These are phyloP conservation scores for Hycleus phaleratus DNA, from an alignment of 1,140 invertebrate genomes.

Conservation along the genomic window DNA sequence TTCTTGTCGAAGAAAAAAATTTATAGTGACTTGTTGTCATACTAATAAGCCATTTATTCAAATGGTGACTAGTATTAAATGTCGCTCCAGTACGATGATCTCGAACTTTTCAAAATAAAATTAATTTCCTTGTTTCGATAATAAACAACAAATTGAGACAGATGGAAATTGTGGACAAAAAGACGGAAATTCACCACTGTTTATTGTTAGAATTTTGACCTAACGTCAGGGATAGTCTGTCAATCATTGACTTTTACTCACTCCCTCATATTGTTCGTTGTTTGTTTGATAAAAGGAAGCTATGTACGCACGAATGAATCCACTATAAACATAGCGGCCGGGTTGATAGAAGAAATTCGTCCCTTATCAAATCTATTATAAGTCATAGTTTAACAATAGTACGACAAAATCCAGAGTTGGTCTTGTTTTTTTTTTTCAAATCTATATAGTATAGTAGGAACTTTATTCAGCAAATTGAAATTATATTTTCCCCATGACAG, in stretches of 20 bases:
- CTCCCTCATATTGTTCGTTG: slow-evolving; percentile 13
- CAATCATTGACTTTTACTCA: slow-evolving; percentile 10
- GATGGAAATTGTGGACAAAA: not conserved
- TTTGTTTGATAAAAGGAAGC: slow-evolving; percentile 11
- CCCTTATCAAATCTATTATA: no score
- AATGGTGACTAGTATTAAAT: no score
- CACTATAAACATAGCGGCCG: not conserved
- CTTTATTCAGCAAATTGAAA: slow-evolving; percentile 19
- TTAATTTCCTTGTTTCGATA: no score
- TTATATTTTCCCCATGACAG: slow-evolving; percentile 16
- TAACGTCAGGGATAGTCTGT: slow-evolving; percentile 12
- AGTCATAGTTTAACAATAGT: not conserved
- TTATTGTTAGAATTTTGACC: slow-evolving; percentile 13
- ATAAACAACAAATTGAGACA: no score
- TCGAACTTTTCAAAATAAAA: no score
- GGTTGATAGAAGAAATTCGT: no score
- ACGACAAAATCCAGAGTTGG: slow-evolving; percentile 1
- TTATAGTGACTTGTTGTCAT: no score
- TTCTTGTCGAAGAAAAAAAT: no score
- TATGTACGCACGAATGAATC: slow-evolving; percentile 4
- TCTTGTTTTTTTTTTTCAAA: not conserved
- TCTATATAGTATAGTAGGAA: not conserved
- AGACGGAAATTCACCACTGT: slow-evolving; percentile 6
- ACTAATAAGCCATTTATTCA: no score
- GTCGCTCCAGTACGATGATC: no score